A percentile compares a stretch with the other conserved stretches of the same genome.
Evolutionary conservation across 2,888 invertebrate species (phyloP).

Genomic region (Bombylius major): DNA sequence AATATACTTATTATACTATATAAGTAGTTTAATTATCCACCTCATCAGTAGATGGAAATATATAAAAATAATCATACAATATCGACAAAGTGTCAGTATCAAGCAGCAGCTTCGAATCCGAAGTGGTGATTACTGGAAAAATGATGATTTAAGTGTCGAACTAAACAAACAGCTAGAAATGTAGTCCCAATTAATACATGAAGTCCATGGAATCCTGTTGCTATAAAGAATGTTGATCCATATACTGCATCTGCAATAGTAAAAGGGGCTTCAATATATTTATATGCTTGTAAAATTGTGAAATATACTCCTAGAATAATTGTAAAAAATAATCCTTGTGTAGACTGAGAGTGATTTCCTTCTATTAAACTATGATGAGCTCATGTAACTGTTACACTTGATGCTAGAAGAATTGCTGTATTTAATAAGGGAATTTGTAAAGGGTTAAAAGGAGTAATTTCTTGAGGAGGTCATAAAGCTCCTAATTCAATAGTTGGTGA

Average conservation of each 20-base stretch:
- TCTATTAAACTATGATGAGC: conserved; percentile 45
- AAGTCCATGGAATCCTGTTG: conserved; percentile 62
- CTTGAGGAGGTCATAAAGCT: conserved; percentile 49
- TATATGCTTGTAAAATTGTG: conserved; percentile 50
- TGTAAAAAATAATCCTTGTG: conserved; percentile 41
- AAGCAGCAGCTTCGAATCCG: conserved; percentile 52
- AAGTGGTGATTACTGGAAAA: conserved; percentile 46
- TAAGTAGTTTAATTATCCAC: conserved; percentile 32
- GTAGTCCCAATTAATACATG: conserved; percentile 54
- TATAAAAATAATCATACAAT: conserved; percentile 49
- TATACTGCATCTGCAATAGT: conserved; percentile 48
- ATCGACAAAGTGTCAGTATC: conserved; percentile 59
- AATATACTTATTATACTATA: conserved; percentile 40
- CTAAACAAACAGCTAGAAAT: conserved; percentile 41
- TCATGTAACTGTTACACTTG: conserved; percentile 56
- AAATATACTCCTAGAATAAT: conserved; percentile 51
- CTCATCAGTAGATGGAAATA: conserved; percentile 57
- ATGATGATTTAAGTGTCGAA: conserved; percentile 39
- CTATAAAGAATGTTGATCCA: conserved; percentile 57
- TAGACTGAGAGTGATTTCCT: conserved; percentile 37
- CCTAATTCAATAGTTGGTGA: conserved; percentile 46
- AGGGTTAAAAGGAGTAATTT: conserved; percentile 51
- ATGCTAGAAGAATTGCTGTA: conserved; percentile 57
- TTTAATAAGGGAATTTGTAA: conserved; percentile 59
- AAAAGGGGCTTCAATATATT: conserved; percentile 53